A percentile compares a stretch with the other conserved stretches of the same genome.
Conservation (phyloP, 1,140 invertebrate genomes). For the Thereuonema tuberculata region DNA sequence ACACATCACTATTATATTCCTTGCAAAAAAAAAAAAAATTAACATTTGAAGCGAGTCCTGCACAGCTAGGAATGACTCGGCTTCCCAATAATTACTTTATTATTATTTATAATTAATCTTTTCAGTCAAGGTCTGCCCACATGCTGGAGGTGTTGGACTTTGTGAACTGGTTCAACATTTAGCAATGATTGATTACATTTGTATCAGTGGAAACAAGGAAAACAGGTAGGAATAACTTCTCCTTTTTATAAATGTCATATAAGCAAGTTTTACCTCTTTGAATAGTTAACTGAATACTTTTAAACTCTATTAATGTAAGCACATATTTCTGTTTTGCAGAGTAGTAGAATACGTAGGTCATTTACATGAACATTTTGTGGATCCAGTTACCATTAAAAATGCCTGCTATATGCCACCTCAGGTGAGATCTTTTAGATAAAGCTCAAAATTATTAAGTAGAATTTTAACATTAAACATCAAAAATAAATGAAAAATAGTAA, state of each 20-base stretch:
- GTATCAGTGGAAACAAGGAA: slow-evolving; percentile 50
- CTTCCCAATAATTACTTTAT: no score
- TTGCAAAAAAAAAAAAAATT: no score
- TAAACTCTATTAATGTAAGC: not conserved
- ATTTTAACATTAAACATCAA: not conserved
- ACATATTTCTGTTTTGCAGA: slow-evolving; percentile 27
- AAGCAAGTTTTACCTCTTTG: not conserved
- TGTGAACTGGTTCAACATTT: slow-evolving; percentile 89
- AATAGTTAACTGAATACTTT: not conserved
- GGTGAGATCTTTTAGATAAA: no score
- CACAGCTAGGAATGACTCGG: no score
- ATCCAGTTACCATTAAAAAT: slow-evolving; percentile 51
- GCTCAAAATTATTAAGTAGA: no score
- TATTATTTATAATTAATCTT: slow-evolving; percentile 18
- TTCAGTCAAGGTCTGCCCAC: slow-evolving; percentile 78
- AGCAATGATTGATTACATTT: slow-evolving; percentile 73
- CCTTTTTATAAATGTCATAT: not conserved
- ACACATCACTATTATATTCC: no score
- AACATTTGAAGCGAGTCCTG: no score
- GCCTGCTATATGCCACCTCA: slow-evolving; percentile 57
- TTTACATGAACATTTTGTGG: slow-evolving; percentile 70
- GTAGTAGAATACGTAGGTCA: slow-evolving; percentile 79
- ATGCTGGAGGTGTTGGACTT: slow-evolving; percentile 80
- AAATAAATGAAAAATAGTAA: not conserved
- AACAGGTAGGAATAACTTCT: slow-evolving; percentile 29